Evolutionary conservation across 2,888 invertebrate genomes (phyloP).

Genomic region (Drosophila ezoana): DNA sequence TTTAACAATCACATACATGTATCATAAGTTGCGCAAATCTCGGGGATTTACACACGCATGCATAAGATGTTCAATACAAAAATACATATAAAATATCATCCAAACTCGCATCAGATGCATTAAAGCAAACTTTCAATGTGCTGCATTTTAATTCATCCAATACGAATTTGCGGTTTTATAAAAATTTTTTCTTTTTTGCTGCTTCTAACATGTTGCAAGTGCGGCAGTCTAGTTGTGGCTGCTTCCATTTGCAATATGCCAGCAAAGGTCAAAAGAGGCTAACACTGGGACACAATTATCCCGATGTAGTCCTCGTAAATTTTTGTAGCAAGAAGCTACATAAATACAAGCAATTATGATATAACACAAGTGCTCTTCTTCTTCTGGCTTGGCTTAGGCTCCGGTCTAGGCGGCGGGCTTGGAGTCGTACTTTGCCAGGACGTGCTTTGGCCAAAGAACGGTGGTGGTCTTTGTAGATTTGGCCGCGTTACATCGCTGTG

Average conservation of each 20-base stretch:
- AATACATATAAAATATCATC: conserved; percentile 1
- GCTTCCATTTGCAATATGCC: conserved; percentile 5
- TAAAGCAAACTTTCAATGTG: not conserved
- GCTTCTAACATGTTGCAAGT: conserved; percentile 5
- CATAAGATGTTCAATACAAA: conserved; percentile 8
- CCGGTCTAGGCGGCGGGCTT: conserved; percentile 1
- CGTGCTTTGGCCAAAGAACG: conserved; percentile 9
- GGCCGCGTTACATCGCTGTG: not conserved
- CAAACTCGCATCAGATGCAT: conserved; percentile 6
- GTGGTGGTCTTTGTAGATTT: conserved; percentile 1
- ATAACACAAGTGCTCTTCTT: conserved; percentile 40
- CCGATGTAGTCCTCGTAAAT: conserved; percentile 45
- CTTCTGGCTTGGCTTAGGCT: conserved; percentile 9
- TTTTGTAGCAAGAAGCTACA: conserved; percentile 32
- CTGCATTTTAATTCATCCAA: conserved; percentile 3
- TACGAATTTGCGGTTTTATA: conserved; percentile 4
- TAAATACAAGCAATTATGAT: not conserved
- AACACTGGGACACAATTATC: conserved; percentile 13
- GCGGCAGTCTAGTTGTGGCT: not conserved
- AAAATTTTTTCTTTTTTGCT: conserved; percentile 10
- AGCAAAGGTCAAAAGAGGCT: conserved; percentile 36
- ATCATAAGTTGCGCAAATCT: conserved; percentile 3
- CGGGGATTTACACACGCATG: not conserved
- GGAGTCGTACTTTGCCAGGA: not conserved
- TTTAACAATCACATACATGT: not conserved